Conservation (phyloP, 2,888 invertebrate species). For the Lamellibrachia satsuma region DNA sequence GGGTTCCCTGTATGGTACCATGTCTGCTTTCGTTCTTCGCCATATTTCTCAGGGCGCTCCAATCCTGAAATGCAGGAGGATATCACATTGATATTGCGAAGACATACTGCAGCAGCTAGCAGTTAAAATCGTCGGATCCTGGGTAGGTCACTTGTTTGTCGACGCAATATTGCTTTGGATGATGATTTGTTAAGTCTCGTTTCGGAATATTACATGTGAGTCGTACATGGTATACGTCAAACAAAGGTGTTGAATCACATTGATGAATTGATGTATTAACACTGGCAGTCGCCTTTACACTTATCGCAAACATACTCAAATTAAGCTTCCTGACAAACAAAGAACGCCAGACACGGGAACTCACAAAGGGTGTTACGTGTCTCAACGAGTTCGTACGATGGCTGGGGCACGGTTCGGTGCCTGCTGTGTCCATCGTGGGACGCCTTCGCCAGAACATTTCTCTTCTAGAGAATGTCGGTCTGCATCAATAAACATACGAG, state of each 20-base stretch:
- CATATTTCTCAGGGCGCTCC: background rate
- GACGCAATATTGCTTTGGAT: background rate
- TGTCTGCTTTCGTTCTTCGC: background rate
- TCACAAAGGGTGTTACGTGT: background rate
- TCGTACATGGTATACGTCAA: too few relatives aligned
- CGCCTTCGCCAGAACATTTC: slow-evolving; percentile 13
- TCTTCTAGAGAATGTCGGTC: background rate
- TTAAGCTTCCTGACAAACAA: background rate
- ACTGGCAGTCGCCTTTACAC: too few relatives aligned
- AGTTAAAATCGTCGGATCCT: background rate
- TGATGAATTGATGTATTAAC: too few relatives aligned
- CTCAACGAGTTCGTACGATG: background rate
- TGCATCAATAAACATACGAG: background rate
- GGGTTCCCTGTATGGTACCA: background rate
- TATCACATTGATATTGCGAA: background rate
- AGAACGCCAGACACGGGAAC: background rate
- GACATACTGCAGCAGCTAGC: background rate
- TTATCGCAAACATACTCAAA: too few relatives aligned
- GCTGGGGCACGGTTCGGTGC: background rate
- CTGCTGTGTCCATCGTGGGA: background rate
- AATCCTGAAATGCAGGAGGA: background rate
- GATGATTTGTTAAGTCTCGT: too few relatives aligned
- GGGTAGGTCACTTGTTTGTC: background rate
- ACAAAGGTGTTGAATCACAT: too few relatives aligned
- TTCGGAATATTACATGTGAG: too few relatives aligned